Percentiles rank a stretch among this genome's conserved stretches.
These are phyloP conservation scores for Scalopus aquaticus DNA, from an alignment of 2,113 vertebrate genomes.

Conservation along the genomic window DNA sequence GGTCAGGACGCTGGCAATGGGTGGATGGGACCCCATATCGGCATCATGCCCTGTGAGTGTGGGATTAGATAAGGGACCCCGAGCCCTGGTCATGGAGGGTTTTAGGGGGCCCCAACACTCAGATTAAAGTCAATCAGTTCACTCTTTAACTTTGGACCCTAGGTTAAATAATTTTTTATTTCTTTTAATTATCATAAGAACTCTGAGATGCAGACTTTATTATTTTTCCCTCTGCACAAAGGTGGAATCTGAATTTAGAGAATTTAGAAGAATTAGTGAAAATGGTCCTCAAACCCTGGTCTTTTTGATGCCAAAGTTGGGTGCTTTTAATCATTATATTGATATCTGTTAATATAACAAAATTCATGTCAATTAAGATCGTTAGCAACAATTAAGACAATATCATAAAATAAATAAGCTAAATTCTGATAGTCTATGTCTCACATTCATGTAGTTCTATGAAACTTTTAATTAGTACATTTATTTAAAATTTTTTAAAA, in stretches of 20 bases:
- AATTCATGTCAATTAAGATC: too few relatives aligned
- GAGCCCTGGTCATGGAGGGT: background rate
- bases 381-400: too few relatives aligned
- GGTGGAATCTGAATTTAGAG: background rate
- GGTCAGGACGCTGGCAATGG: constrained; percentile 44
- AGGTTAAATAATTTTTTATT: background rate
- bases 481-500: too few relatives aligned
- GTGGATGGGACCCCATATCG: constrained; percentile 45
- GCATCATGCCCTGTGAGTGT: constrained; percentile 3
- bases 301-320: too few relatives aligned
- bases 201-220: background rate
- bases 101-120: background rate
- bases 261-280: background rate
- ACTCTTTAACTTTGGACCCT: background rate
- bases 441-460: too few relatives aligned
- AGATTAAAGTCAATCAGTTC: background rate
- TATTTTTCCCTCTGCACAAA: background rate
- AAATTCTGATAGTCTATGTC: too few relatives aligned
- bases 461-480: too few relatives aligned
- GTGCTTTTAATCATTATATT: too few relatives aligned
- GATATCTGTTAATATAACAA: too few relatives aligned
- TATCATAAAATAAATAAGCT: too few relatives aligned
- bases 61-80: background rate
- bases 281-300: too few relatives aligned
- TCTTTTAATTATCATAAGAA: background rate